A percentile compares a stretch with the other conserved stretches of the same genome.
Conservation (phyloP, 2,113 vertebrate species). For the Polypterus bichir region DNA sequence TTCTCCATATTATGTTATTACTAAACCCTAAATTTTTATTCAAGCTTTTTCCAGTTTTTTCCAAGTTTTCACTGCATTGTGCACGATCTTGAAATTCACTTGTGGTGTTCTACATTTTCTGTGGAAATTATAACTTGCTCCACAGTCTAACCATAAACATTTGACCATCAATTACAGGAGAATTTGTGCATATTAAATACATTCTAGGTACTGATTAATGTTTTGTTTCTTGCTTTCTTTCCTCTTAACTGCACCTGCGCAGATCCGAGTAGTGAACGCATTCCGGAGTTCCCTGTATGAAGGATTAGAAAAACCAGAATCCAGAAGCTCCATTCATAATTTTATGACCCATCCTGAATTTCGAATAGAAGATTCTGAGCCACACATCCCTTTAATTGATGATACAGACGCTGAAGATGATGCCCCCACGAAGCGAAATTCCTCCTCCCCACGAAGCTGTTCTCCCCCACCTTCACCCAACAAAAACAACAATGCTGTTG, state of each 20-base stretch:
- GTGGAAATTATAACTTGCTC: slow-evolving; percentile 58
- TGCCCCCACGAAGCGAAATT: slow-evolving; percentile 89
- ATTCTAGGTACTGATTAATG: slow-evolving; percentile 23
- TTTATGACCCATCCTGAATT: slow-evolving; percentile 99
- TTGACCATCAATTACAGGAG: slow-evolving; percentile 24
- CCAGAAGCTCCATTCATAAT: slow-evolving; percentile 94
- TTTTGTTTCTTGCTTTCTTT: slow-evolving; percentile 11
- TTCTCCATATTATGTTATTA: slow-evolving; percentile 24
- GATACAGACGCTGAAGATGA: slow-evolving; percentile 97
- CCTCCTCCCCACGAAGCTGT: slow-evolving; percentile 57
- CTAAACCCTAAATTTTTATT: slow-evolving; percentile 56
- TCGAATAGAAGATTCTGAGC: slow-evolving; percentile 98
- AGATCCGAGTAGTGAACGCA: slow-evolving; percentile 99
- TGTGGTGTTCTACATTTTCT: slow-evolving; percentile 48
- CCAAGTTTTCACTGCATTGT: slow-evolving; percentile 63
- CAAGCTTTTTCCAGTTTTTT: slow-evolving; percentile 62
- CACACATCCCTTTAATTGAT: slow-evolving; percentile 95
- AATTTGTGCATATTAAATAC: slow-evolving; percentile 12
- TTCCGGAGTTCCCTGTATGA: slow-evolving; percentile 99
- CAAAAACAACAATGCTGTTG: slow-evolving; percentile 98
- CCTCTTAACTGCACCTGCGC: slow-evolving; percentile 28
- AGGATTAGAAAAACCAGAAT: slow-evolving; percentile 93
- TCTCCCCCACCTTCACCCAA: slow-evolving; percentile 75
- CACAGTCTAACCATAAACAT: slow-evolving; percentile 39
- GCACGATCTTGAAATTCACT: slow-evolving; percentile 57